phyloP scores from a whole-genome alignment of 2,797 vertebrate species.

The Channa striata region DNA sequence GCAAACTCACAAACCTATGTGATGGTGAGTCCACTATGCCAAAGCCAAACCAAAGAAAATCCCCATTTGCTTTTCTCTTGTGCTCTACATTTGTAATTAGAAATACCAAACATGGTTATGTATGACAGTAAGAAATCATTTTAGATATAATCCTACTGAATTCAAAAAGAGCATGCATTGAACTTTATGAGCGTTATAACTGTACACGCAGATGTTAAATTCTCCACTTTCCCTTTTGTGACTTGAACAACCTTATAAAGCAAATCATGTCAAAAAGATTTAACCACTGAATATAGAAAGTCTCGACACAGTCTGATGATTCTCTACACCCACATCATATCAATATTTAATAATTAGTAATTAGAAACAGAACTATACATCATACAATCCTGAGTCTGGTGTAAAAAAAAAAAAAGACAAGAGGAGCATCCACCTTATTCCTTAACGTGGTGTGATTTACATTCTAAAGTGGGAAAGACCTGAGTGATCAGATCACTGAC shows the following conservation, averaged over 20 bases:
- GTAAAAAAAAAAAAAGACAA: conserved; percentile 56
- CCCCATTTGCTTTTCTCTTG: background rate
- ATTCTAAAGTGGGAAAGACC: conserved; percentile 70
- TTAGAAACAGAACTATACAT: conserved; percentile 37
- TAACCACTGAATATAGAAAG: conserved; percentile 16
- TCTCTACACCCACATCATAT: conserved; percentile 26
- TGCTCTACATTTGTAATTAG: conserved; percentile 48
- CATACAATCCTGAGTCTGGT: conserved; percentile 73
- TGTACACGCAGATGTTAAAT: conserved; percentile 45
- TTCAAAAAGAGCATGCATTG: conserved; percentile 36
- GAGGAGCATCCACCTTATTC: conserved; percentile 17
- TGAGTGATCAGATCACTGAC: conserved; percentile 65
- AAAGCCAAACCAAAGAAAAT: background rate
- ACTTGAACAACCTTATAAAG: conserved; percentile 16
- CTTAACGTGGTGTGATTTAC: conserved; percentile 30
- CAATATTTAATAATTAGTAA: conserved; percentile 26
- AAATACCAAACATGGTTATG: conserved; percentile 23
- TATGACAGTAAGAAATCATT: conserved; percentile 40
- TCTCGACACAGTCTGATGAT: background rate
- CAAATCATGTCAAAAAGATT: conserved; percentile 3
- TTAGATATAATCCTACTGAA: conserved; percentile 18
- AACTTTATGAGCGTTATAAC: conserved; percentile 26
- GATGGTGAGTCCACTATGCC: background rate
- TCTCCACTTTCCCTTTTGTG: conserved; percentile 13
- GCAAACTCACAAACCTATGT: background rate